Conservation (phyloP, 2,888 invertebrate species). For the Augiades crinisus region DNA sequence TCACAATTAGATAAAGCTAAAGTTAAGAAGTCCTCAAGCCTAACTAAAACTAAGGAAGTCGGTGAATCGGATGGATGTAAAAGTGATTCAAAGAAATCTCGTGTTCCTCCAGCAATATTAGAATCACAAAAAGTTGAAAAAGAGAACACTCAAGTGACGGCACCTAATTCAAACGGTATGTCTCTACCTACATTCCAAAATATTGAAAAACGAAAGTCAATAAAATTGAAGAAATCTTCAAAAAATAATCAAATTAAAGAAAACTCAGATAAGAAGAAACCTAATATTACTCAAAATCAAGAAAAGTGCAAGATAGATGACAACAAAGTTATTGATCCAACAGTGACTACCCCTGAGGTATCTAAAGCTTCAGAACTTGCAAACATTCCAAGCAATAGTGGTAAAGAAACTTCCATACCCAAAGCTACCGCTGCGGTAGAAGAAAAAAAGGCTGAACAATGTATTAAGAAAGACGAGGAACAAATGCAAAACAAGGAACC, state of each 20-base stretch:
- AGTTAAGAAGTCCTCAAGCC: neutral
- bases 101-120: neutral
- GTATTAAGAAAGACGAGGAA: conserved; percentile 2
- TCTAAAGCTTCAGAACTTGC: conserved; percentile 10
- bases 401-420: neutral
- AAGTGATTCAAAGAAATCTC: neutral
- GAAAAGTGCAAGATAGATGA: conserved; percentile 34
- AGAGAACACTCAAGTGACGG: neutral
- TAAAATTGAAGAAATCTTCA: conserved; percentile 9
- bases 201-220: conserved; percentile 8
- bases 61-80: neutral
- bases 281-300: conserved; percentile 3
- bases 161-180: neutral
- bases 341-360: neutral
- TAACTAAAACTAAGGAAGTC: neutral
- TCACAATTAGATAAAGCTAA: neutral
- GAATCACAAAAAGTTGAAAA: neutral
- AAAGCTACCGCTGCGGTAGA: neutral
- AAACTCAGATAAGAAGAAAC: conserved; percentile 4
- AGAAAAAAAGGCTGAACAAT: conserved; percentile 11
- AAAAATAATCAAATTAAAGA: conserved; percentile 16
- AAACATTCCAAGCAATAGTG: conserved; percentile 11
- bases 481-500: conserved; percentile 36
- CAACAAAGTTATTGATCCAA: conserved; percentile 28
- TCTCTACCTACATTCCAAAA: conserved; percentile 4